Evolutionary conservation across 2,797 vertebrate species (phyloP).

Genomic region (Hipposideros larvatus): DNA sequence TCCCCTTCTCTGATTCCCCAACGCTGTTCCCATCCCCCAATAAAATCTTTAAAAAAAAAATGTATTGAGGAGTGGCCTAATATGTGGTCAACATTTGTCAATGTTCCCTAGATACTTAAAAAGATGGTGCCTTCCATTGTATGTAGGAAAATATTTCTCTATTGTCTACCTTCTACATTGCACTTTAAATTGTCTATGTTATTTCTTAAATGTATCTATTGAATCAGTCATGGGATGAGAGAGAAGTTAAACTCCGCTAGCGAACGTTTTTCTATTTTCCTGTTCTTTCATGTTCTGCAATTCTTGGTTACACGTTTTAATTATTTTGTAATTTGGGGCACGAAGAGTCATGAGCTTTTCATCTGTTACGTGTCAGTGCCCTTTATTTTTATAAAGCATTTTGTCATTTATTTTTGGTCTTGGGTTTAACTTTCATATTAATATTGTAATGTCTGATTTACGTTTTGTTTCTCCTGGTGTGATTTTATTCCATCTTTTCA

Average conservation of each 20-base stretch:
- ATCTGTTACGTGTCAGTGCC: accelerated
- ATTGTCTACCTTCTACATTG: no score
- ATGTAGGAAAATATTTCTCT: no score
- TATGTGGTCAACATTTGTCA: no score
- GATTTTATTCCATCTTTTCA: background rate
- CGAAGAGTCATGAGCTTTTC: background rate
- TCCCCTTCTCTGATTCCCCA: no score
- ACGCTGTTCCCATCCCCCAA: no score
- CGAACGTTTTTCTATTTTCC: background rate
- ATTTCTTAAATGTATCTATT: no score
- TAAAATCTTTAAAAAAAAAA: no score
- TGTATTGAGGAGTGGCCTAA: no score
- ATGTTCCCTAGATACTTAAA: no score
- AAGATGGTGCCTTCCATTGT: no score
- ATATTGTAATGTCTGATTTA: background rate
- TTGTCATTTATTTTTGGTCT: background rate
- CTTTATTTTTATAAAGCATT: background rate
- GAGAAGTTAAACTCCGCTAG: background rate
- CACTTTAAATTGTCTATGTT: no score
- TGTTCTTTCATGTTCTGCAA: background rate
- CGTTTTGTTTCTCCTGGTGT: background rate
- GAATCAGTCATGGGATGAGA: background rate
- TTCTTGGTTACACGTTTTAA: background rate
- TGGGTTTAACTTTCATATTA: background rate
- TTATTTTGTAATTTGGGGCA: background rate